phyloP scores from a whole-genome alignment of 1,140 invertebrate genomes.

The Caenorhabditis briggsae region DNA sequence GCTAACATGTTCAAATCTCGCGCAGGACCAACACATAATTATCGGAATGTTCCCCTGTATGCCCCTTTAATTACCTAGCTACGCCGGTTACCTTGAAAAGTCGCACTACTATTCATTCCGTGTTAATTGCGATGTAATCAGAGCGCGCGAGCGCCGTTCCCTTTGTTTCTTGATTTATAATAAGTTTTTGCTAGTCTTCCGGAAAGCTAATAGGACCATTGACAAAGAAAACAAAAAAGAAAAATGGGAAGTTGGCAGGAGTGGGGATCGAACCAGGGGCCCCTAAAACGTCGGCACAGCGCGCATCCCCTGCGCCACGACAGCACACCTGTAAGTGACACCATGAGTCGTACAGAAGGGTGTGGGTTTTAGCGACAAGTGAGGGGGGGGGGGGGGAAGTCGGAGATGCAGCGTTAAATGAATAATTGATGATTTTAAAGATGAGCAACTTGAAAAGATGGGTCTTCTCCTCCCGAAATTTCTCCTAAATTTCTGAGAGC shows the following conservation, averaged over 20 bases:
- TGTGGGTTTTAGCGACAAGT: too few species aligned
- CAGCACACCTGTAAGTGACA: too few species aligned
- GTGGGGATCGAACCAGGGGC: neutral
- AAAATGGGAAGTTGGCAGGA: neutral
- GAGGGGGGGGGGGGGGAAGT: too few species aligned
- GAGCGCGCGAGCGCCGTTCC: neutral
- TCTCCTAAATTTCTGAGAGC: slow-evolving; percentile 26
- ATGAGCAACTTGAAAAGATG: slow-evolving; percentile 25
- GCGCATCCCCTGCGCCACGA: neutral
- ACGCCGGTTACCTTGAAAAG: slow-evolving; percentile 29
- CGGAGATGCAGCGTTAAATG: too few species aligned
- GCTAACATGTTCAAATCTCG: slow-evolving; percentile 54
- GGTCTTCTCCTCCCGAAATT: neutral
- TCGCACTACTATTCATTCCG: neutral
- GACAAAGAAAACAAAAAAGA: neutral
- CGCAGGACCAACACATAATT: slow-evolving; percentile 25
- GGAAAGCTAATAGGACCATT: neutral
- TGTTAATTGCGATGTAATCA: slow-evolving; percentile 56
- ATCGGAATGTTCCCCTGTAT: slow-evolving; percentile 7
- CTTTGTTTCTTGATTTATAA: slow-evolving; percentile 40
- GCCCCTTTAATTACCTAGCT: slow-evolving; percentile 18
- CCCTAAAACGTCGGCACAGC: neutral
- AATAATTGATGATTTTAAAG: neutral
- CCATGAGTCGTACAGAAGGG: too few species aligned
- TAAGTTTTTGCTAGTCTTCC: neutral